phyloP scores from a whole-genome alignment of 2,888 invertebrate genomes.

The Aspidiotus rigidus region DNA sequence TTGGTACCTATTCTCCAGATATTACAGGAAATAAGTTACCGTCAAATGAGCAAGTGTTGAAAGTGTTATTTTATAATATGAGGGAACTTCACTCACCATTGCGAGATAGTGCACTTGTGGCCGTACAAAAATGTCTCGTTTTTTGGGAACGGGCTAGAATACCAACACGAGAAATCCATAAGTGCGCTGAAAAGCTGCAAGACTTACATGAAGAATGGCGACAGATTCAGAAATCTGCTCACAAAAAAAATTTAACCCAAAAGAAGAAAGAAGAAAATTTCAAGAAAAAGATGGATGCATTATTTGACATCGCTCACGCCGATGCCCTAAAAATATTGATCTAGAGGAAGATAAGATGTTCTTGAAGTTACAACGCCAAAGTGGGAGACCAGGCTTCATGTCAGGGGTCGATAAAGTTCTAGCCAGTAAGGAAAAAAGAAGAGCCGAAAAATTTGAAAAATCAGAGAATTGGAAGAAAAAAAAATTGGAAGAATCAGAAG shows the following conservation, averaged over 20 bases:
- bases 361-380: conserved; percentile 8
- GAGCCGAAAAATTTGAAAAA: background rate
- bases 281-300: background rate
- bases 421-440: background rate
- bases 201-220: conserved; percentile 14
- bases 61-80: conserved; percentile 10
- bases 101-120: background rate
- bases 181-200: conserved; percentile 2
- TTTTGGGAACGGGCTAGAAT: conserved; percentile 16
- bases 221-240: background rate
- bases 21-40: conserved; percentile 18
- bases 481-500: background rate
- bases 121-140: conserved; percentile 2
- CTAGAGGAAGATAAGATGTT: conserved; percentile 11
- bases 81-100: background rate
- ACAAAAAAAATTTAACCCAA: conserved; percentile 5
- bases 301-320: conserved; percentile 13
- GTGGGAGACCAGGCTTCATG: conserved; percentile 1
- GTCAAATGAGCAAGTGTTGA: conserved; percentile 7
- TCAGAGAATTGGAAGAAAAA: background rate
- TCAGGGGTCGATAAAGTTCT: background rate
- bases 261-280: conserved; percentile 19
- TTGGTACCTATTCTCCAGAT: conserved; percentile 5
- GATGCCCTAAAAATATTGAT: conserved; percentile 11
- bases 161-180: conserved; percentile 1